Conservation (phyloP, 2,797 vertebrate genomes). For the Lophius americanus region DNA sequence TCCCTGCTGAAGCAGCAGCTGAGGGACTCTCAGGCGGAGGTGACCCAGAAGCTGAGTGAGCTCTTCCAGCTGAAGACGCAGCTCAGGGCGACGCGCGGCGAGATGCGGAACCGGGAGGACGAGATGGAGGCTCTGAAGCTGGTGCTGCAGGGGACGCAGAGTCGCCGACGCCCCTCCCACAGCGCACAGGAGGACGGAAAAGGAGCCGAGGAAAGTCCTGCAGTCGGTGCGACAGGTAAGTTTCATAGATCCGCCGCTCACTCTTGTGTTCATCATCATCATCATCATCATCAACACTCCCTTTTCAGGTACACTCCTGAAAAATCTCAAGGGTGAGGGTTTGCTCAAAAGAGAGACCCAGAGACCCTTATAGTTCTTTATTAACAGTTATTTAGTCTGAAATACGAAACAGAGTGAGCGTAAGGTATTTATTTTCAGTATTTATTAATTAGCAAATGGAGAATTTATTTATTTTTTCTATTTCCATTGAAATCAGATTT, state of each 20-base stretch:
- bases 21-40: conserved; percentile 93
- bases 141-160: conserved; percentile 74
- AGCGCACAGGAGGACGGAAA: conserved; percentile 47
- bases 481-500: no score
- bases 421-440: no score
- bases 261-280: neutral
- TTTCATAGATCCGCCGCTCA: neutral
- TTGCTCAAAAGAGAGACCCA: no score
- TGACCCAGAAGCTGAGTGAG: conserved; percentile 93
- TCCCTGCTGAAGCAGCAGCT: conserved; percentile 96
- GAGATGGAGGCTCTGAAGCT: conserved; percentile 87
- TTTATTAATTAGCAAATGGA: no score
- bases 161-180: conserved; percentile 52
- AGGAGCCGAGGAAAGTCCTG: conserved; percentile 46
- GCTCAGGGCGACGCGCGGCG: conserved; percentile 86
- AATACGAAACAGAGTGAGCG: no score
- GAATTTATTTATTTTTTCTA: no score
- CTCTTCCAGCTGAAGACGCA: conserved; percentile 95
- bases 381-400: no score
- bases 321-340: no score
- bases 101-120: conserved; percentile 85
- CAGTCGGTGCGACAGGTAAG: conserved; percentile 66
- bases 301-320: no score
- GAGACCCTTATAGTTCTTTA: no score
- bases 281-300: neutral